phyloP scores from a whole-genome alignment of 2,888 invertebrate species.

The Neoitamus cyanurus region DNA sequence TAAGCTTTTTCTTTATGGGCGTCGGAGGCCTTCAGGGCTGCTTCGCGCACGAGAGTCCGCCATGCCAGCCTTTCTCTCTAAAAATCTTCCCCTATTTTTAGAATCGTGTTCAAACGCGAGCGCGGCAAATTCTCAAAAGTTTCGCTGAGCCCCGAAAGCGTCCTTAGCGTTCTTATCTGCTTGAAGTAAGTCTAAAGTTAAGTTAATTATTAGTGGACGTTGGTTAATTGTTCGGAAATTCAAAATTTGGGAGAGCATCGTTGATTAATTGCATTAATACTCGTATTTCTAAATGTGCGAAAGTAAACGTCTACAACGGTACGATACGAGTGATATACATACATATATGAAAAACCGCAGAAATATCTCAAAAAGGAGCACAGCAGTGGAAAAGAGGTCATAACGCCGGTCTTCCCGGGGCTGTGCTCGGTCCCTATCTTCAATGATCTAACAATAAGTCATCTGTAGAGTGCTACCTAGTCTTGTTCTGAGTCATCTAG shows the following conservation, averaged over 20 bases:
- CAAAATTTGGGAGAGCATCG: neutral
- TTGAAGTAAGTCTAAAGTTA: neutral
- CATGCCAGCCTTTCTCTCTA: conserved; percentile 48
- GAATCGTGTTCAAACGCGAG: conserved; percentile 56
- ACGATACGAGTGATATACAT: neutral
- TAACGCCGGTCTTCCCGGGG: neutral
- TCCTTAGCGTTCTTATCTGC: neutral
- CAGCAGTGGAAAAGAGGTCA: neutral
- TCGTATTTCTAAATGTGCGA: neutral
- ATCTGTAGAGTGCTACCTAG: neutral
- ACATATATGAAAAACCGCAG: neutral
- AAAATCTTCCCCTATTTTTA: conserved; percentile 65
- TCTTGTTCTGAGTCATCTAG: neutral
- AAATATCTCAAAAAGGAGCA: neutral
- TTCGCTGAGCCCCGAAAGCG: neutral
- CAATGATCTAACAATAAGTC: neutral
- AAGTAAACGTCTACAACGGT: neutral
- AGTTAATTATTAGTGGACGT: neutral
- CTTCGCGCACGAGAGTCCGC: neutral
- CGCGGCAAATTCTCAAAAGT: neutral
- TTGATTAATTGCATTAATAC: neutral
- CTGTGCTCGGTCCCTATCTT: neutral
- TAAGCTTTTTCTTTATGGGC: conserved; percentile 64
- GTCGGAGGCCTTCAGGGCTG: conserved; percentile 58
- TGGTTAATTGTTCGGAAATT: neutral